phyloP scores from a whole-genome alignment of 2,113 vertebrate genomes.

The Microcebus murinus region DNA sequence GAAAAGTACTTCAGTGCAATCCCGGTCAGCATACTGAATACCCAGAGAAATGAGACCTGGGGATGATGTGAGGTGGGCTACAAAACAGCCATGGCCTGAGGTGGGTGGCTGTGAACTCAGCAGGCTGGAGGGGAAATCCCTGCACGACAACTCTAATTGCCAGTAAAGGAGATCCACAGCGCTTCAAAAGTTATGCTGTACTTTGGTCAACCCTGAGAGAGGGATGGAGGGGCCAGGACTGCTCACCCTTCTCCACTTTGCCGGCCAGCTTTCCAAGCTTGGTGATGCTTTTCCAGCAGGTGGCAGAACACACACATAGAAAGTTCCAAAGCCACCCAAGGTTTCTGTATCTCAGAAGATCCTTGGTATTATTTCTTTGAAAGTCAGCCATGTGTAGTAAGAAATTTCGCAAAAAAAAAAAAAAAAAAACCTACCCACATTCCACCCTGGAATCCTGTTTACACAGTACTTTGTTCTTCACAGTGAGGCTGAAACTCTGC shows the following conservation, averaged over 20 bases:
- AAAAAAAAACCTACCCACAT: slow-evolving; percentile 3
- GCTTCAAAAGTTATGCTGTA: not conserved
- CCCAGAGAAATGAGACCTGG: not conserved
- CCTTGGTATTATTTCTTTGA: not conserved
- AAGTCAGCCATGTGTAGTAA: not conserved
- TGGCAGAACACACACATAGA: slow-evolving; percentile 79
- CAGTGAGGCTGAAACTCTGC: slow-evolving; percentile 9
- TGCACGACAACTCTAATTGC: not conserved
- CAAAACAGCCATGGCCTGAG: not conserved
- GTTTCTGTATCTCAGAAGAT: not conserved
- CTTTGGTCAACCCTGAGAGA: not conserved
- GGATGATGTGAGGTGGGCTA: not conserved
- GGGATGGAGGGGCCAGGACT: not conserved
- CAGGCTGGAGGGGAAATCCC: not conserved
- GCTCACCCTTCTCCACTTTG: not conserved
- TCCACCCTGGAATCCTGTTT: slow-evolving; percentile 31
- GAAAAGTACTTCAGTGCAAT: slow-evolving; percentile 34
- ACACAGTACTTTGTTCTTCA: slow-evolving; percentile 4
- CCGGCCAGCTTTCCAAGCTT: slow-evolving; percentile 29
- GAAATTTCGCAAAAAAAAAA: slow-evolving; percentile 52
- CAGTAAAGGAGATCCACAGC: not conserved
- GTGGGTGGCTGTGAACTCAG: not conserved
- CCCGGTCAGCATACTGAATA: not conserved
- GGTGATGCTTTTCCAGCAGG: slow-evolving; percentile 75
- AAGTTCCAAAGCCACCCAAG: slow-evolving; percentile 51